Evolutionary conservation across 1,140 invertebrate species (phyloP), one percentile per base, ranked within the genome.

Genomic region (Antheraea mylitta): DNA sequence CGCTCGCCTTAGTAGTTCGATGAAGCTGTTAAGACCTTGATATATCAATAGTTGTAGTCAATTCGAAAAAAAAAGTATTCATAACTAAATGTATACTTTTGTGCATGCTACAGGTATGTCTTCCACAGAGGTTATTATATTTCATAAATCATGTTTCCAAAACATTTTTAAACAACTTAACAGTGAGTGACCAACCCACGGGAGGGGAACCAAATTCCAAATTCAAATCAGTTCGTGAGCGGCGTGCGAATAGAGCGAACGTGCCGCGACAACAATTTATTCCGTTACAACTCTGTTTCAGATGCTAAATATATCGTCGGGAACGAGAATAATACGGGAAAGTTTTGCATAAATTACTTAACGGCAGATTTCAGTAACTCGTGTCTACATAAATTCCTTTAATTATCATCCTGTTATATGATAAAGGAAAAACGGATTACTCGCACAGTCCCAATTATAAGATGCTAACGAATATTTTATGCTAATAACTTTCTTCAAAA

Each of bases 191-290:
- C 30, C 72, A 76, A 72, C 67, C 70, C 73, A 65, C 73, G 70
- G 59, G 68, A 79, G 81, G 78, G 75, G 75, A 66, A 76, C 75
- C 59, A 81, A 89, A 86, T 87, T 87, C 83, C 71, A 84, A 87
- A 87, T 87, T 87, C 84, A 87, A 89, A 89, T 86, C 84, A 89
- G 84, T 86, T 87, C 85, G 85, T 89, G 84, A 86, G 83, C 73
- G 36, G 83, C 73, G 79, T 84, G 83, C 77, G 80, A 83, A 89
- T 76, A 74, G 75, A 62, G 78, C 75, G 83, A 79, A 89, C 83
- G 84, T 87, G 85, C 83, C 74, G 70, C 71, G 73, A 78, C 79
- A 78, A 80, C 75, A 79, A 83, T 85, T 85, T 87, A 83, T 89
- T 85, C 81, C 82, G 82, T 87, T 84, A 86, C 85, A 79, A 86